phyloP scores from a whole-genome alignment of 2,888 invertebrate species.

The Nephrotoma appendiculata region DNA sequence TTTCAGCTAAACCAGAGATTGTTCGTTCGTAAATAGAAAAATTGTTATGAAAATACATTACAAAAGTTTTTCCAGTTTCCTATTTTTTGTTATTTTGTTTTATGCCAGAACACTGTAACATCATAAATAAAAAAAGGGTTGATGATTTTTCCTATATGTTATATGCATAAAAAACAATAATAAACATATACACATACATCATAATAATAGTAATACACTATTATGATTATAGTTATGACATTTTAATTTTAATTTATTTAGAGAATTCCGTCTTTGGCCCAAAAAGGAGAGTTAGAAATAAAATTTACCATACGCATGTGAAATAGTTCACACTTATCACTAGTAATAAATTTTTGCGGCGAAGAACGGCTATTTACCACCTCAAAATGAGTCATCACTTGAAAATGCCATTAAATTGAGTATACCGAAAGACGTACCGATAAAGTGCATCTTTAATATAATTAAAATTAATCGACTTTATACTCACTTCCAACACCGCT shows the following conservation, averaged over 20 bases:
- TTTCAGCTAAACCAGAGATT: background rate
- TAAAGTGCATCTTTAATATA: background rate
- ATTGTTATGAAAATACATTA: background rate
- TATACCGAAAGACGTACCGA: background rate
- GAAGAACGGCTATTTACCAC: no score
- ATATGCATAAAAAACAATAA: background rate
- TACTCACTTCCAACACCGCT: background rate
- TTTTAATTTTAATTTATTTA: background rate
- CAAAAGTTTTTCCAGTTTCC: background rate
- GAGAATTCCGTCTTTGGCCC: background rate
- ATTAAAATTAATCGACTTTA: background rate
- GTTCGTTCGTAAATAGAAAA: background rate
- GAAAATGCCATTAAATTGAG: background rate
- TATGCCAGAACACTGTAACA: background rate
- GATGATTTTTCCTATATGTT: background rate
- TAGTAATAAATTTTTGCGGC: no score
- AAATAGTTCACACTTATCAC: no score
- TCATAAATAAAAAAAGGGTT: background rate
- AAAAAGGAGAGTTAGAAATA: no score
- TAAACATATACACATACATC: background rate
- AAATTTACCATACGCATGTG: background rate
- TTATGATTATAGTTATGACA: background rate
- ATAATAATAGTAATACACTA: background rate
- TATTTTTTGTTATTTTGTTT: background rate
- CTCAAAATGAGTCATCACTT: background rate